Evolutionary conservation across 1,140 invertebrate genomes (phyloP).

Genomic region (Leptonema lineaticorne): DNA sequence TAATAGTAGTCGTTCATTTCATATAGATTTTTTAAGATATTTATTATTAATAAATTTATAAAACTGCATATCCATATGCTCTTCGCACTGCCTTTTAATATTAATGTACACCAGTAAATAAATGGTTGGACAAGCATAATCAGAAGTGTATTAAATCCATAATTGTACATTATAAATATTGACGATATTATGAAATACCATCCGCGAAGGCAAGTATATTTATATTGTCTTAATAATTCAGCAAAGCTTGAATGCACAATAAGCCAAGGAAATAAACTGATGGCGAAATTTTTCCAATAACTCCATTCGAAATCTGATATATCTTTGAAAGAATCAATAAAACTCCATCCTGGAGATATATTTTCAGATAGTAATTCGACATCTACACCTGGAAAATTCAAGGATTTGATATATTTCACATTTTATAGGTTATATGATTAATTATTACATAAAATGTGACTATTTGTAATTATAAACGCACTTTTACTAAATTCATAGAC

Average conservation of each 20-base stretch:
- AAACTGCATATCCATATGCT: conserved; percentile 48
- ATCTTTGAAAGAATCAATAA: conserved; percentile 49
- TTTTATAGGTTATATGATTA: not conserved
- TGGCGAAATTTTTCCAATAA: conserved; percentile 51
- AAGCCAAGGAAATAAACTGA: conserved; percentile 47
- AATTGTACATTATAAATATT: conserved; percentile 46
- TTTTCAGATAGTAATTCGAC: conserved; percentile 36
- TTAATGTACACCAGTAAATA: conserved; percentile 44
- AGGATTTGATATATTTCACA: not conserved
- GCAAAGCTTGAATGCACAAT: conserved; percentile 48
- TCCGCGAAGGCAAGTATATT: conserved; percentile 43
- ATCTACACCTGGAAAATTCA: conserved; percentile 29
- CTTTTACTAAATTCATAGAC: conserved; percentile 48
- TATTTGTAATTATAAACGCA: conserved; percentile 37
- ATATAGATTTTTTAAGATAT: conserved; percentile 51
- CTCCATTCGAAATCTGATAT: conserved; percentile 55
- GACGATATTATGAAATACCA: conserved; percentile 52
- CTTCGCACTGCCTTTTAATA: conserved; percentile 46
- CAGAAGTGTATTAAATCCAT: conserved; percentile 47
- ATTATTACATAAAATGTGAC: not conserved
- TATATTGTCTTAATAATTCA: conserved; percentile 46
- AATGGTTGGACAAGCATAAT: conserved; percentile 49
- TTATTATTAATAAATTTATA: conserved; percentile 45
- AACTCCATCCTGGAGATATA: conserved; percentile 48
- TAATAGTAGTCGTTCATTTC: conserved; percentile 51